A percentile compares a stretch with the other conserved stretches of the same genome.
Conservation (phyloP, 2,797 vertebrate species). For the Rousettus madagascariensis region DNA sequence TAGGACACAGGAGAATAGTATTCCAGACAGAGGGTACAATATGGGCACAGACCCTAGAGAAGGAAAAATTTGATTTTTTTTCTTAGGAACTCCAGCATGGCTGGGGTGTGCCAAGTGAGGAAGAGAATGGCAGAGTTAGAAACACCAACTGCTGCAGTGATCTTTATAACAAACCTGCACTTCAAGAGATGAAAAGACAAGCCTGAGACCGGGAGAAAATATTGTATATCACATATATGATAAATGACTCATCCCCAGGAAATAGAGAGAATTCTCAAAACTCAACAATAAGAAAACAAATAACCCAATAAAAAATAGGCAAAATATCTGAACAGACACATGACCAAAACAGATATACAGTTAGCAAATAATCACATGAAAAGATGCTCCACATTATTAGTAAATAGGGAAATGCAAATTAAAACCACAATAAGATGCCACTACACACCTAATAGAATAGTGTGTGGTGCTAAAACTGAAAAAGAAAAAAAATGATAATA, state of each 20-base stretch:
- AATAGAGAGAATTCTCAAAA: constrained; percentile 2
- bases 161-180: background rate
- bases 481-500: background rate
- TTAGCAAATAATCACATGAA: background rate
- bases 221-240: background rate
- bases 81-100: background rate
- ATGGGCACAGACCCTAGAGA: background rate
- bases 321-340: background rate
- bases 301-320: background rate
- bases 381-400: background rate
- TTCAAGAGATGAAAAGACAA: background rate
- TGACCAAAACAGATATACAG: background rate
- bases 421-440: background rate
- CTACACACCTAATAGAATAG: background rate
- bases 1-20: background rate
- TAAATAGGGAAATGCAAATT: background rate
- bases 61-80: background rate
- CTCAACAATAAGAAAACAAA: background rate
- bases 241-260: background rate
- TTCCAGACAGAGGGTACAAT: background rate
- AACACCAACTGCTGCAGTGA: background rate
- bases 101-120: background rate
- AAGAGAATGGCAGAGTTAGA: background rate
- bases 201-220: background rate
- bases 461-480: background rate